Base-by-base conservation (phyloP, 1,140 invertebrate genomes). In the Bombus huntii region DNA sequence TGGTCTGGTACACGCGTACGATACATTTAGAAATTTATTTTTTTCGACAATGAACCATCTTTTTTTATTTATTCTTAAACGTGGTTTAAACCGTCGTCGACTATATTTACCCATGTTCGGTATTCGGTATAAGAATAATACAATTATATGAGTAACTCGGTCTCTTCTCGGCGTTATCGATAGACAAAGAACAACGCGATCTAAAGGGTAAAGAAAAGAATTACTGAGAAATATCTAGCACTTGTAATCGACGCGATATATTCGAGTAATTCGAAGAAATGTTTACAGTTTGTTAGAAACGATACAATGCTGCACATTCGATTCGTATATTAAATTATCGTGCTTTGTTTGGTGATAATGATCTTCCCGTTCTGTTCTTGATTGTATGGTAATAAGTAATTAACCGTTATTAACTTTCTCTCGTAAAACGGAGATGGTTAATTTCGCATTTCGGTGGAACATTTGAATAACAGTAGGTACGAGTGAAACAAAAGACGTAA, bases 371-470 rank as follows among this genome's bases (percentile, higher is more conserved):
- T 53, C n/a, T 34, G 18, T 2, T 47, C 42, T 53, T 15, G n/a
- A 53, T 75, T 34, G 31, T 42, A 73, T 12, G 25, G 42, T 31
- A 25, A 74, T 74, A 47, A 47, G 42, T 31, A 25, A 74, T 74
- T 74, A 74, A 47, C 15, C 18, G n/a, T 74, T 47, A 47, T 47
- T 74, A 47, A 74, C 72, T 44, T 74, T 74, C 28, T 31, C n/a
- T 47, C 1, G 28, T 47, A 12, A n/a, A 74, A 73, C 9, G 28
- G 18, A 34, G 28, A 44, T 25, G 9, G 1, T 25, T 9, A 74
- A 47, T 74, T 74, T 74, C 31, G 15, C n/a, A 25, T 73, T 74
- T 18, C 42, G 6, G 3, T 47, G 37, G 3, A 44, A 74, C 15
- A 3, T 22, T 5, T 44, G 15, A n/a, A 53, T 22, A 53, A 53